Conservation (phyloP, 2,113 vertebrate species). For the Actinemys pallida region DNA sequence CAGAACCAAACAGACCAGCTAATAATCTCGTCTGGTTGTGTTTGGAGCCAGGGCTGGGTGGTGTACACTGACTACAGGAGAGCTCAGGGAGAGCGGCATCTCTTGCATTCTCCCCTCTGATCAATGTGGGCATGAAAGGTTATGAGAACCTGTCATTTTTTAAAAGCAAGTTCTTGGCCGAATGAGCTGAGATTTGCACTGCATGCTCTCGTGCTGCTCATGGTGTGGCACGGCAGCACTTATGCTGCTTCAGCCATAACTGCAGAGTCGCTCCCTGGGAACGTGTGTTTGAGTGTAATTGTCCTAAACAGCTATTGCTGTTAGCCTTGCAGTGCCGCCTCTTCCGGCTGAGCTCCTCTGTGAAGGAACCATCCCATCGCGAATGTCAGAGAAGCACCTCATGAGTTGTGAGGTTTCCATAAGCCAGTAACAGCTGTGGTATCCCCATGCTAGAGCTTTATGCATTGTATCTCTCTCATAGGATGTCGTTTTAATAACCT, state of each 20-base stretch:
- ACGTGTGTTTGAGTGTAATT: neutral
- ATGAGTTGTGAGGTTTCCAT: rapidly evolving
- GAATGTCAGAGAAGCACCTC: neutral
- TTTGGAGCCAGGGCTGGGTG: neutral
- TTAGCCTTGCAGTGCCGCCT: neutral
- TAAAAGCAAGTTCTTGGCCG: neutral
- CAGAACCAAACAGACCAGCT: neutral
- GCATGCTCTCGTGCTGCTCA: neutral
- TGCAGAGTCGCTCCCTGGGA: rapidly evolving
- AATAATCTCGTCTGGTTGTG: neutral
- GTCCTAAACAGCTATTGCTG: neutral
- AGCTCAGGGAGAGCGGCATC: neutral
- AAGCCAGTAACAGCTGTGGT: neutral
- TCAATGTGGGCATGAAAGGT: neutral
- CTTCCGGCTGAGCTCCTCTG: neutral
- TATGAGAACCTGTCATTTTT: neutral
- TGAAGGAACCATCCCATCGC: neutral
- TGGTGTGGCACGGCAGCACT: neutral
- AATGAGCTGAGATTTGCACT: neutral
- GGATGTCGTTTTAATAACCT: neutral
- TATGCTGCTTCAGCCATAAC: neutral
- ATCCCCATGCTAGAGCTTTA: neutral
- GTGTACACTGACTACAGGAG: neutral
- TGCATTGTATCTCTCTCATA: neutral
- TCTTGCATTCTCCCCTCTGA: neutral